Base-by-base conservation (phyloP, 2,113 vertebrate species). In the Craseonycteris thonglongyai region DNA sequence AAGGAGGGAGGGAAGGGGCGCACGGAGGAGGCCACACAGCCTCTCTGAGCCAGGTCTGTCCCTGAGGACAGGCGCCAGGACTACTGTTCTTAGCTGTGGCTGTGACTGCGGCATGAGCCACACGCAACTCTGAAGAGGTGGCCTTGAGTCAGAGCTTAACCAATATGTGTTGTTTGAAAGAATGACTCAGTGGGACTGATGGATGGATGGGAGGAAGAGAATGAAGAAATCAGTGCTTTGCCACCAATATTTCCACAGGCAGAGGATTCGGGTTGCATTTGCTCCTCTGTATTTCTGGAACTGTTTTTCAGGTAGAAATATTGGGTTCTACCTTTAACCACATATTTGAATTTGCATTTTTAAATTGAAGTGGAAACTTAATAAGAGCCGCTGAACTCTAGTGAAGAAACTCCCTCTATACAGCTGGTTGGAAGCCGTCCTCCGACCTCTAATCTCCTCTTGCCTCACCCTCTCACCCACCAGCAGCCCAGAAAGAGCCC, bases 21-120 rank as follows among this genome's bases (percentile, higher is more conserved):
- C 92, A 69, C 86, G 81, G 65, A 75, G n/a, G 82, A 92, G 82
- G 45, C 76, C 19, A 12, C 8, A 19, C 59, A 38, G 83, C 82
- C 87, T 42, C 87, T 92, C 82, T 96, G 47, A 86, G 88, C 58
- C 94, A 84, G 83, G 56, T 88, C 40, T 74, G 93, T 69, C 35
- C 28, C 97, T 95, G 86, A 96, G 94, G 83, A 93, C 84, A 95
- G 95, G 96, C 71, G 22, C 95, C 81, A 89, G 86, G 88, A 95
- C 96, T 81, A 1, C 95, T 28, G 80, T 69, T 90, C 79, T 83
- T 58, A 58, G 74, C 28, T 66, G 59, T 6, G 45, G 94, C 96
- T 6, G 21, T 85, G 87, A 89, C 51, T 40, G 35, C 68, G 79
- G 71, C 42, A 45, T 51, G 47, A 97, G 72, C 71, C 91, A 90